Evolutionary conservation across 2,113 vertebrate species (phyloP).

Genomic region (Salminus brasiliensis): DNA sequence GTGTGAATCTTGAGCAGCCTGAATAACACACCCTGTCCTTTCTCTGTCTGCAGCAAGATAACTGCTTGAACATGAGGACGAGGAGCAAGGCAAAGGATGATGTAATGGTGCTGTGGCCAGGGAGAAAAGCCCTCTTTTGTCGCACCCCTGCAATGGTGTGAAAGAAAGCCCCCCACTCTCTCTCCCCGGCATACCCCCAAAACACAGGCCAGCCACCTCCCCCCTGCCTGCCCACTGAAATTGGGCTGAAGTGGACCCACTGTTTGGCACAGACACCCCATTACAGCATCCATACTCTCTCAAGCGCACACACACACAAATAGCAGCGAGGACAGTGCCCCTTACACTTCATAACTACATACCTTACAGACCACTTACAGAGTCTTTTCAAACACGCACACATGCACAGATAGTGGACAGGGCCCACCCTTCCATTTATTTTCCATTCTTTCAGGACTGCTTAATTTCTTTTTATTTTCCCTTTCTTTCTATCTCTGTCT

Average conservation of each 20-base stretch:
- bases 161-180: constrained; percentile 49
- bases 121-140: constrained; percentile 78
- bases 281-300: constrained; percentile 27
- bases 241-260: constrained; percentile 63
- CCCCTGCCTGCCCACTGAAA: constrained; percentile 63
- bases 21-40: constrained; percentile 18
- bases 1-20: not conserved
- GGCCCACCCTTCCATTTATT: not conserved
- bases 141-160: constrained; percentile 68
- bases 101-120: constrained; percentile 72
- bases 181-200: constrained; percentile 50
- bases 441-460: constrained; percentile 57
- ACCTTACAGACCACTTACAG: constrained; percentile 20
- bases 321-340: not conserved
- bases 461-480: not conserved
- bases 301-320: constrained; percentile 21
- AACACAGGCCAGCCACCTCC: constrained; percentile 40
- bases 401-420: constrained; percentile 3
- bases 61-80: constrained; percentile 68
- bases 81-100: constrained; percentile 77
- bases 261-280: constrained; percentile 34
- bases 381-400: constrained; percentile 20
- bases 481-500: constrained; percentile 22
- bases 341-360: not conserved
- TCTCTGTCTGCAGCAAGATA: constrained; percentile 49